Base-by-base conservation (phyloP, 2,888 invertebrate species). In the Lycocerus yunnanus region DNA sequence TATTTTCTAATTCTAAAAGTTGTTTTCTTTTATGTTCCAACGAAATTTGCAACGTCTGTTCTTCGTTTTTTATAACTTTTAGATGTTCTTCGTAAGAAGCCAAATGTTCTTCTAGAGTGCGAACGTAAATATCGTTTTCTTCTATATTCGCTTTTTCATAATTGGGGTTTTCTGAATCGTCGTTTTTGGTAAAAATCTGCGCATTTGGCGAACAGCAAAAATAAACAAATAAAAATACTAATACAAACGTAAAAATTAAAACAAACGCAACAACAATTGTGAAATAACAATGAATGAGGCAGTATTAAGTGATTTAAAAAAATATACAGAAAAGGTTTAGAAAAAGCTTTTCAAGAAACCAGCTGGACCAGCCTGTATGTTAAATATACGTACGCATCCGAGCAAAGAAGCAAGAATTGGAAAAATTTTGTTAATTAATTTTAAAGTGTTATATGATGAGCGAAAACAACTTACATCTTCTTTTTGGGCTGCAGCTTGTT, bases 321-420 rank as follows among this genome's bases (percentile, higher is more conserved):
- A 63, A 27, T 67, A 66, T 63, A 27, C 11, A 63, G 77, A 77
- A 76, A 78, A 78, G 77, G 78, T 80, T 94, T 95, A 96, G 93
- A 96, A 96, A 91, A 96, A 95, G 93, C 95, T 95, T 92, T 96
- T 96, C 89, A 96, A 92, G 92, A 96, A 96, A 90, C 95, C 95
- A 89, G 95, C 95, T 88, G 96, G 95, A 89, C 95, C 95, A 90
- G 95, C 95, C 95, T 96, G 83, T 68, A 58, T 27, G 14, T 66
- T 71, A 77, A 71, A 24, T 20, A 74, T 75, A 78, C 75, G 66
- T 75, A 75, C 77, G 76, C 67, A 68, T 59, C 69, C 76, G 61
- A 21, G 67, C 43, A 27, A 61, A 72, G 66, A 72, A 77, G 71
- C 73, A 68, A n/a, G 61, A 20, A 63, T 18, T 18, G n/a, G 14